These are phyloP conservation scores for Hoplodrina ambigua DNA, from an alignment of 2,888 invertebrate genomes.

Conservation along the genomic window DNA sequence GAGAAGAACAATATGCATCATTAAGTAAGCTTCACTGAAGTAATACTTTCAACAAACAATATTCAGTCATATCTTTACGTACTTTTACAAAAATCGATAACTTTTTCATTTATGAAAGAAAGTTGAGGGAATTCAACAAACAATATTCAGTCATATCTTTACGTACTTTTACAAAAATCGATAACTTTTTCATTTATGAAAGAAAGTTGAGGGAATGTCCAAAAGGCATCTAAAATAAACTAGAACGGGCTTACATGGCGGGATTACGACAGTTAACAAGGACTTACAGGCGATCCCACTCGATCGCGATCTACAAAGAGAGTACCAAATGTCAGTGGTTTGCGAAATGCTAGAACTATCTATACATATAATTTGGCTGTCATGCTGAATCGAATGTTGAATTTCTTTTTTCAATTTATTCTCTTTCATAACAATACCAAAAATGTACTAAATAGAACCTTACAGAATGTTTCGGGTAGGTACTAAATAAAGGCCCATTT, in stretches of 20 bases:
- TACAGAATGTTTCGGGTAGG: not conserved
- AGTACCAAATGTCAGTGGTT: slow-evolving; percentile 74
- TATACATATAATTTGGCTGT: slow-evolving; percentile 69
- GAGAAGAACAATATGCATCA: not conserved
- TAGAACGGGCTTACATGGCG: slow-evolving; percentile 64
- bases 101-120: slow-evolving; percentile 27
- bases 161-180: slow-evolving; percentile 29
- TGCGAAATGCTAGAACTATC: slow-evolving; percentile 77
- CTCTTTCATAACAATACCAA: slow-evolving; percentile 18
- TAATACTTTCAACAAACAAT: slow-evolving; percentile 11
- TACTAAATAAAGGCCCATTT: slow-evolving; percentile 14
- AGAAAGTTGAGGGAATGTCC: slow-evolving; percentile 43
- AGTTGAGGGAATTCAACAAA: slow-evolving; percentile 43
- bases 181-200: slow-evolving; percentile 29
- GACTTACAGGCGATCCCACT: slow-evolving; percentile 72
- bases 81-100: slow-evolving; percentile 33
- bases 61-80: slow-evolving; percentile 1
- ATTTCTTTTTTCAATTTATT: not conserved
- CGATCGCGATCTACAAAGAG: slow-evolving; percentile 73
- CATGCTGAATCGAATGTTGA: slow-evolving; percentile 20
- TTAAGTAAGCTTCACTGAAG: not conserved
- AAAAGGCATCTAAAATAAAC: slow-evolving; percentile 63
- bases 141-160: too few relatives aligned
- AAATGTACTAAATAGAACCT: not conserved
- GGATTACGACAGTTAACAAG: slow-evolving; percentile 79